These are phyloP conservation scores for Geophilus truncorum DNA, from an alignment of 2,888 invertebrate genomes.

Conservation along the genomic window DNA sequence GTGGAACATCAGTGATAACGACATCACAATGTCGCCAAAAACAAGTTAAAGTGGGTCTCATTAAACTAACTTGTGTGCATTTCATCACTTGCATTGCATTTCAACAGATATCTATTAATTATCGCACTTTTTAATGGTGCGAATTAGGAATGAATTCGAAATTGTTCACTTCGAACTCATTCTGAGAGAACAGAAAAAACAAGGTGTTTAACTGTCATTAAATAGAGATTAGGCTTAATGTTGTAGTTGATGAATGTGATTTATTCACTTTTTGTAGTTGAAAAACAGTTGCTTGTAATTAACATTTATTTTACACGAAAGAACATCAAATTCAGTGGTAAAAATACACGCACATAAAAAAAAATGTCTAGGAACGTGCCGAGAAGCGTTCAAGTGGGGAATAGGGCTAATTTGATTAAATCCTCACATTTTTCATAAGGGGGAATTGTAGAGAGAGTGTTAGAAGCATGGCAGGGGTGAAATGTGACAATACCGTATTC, in stretches of 20 bases:
- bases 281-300: no score
- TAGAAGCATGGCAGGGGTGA: no score
- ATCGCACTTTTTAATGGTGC: not conserved
- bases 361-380: not conserved
- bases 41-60: constrained; percentile 1
- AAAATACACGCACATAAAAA: not conserved
- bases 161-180: no score
- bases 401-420: not conserved
- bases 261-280: no score
- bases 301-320: no score
- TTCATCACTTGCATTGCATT: not conserved
- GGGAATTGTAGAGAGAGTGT: no score
- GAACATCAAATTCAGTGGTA: not conserved
- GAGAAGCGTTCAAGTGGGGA: not conserved
- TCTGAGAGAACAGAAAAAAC: no score
- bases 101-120: not conserved
- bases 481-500: not conserved
- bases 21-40: constrained; percentile 16
- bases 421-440: not conserved
- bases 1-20: not conserved
- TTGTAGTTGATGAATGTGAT: no score
- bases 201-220: no score
- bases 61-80: not conserved
- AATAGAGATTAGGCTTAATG: no score
- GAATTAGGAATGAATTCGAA: no score